Percentiles rank a stretch among this genome's conserved stretches.
Evolutionary conservation across 2,888 invertebrate genomes (phyloP).

Genomic region (Cybosia mesomella): DNA sequence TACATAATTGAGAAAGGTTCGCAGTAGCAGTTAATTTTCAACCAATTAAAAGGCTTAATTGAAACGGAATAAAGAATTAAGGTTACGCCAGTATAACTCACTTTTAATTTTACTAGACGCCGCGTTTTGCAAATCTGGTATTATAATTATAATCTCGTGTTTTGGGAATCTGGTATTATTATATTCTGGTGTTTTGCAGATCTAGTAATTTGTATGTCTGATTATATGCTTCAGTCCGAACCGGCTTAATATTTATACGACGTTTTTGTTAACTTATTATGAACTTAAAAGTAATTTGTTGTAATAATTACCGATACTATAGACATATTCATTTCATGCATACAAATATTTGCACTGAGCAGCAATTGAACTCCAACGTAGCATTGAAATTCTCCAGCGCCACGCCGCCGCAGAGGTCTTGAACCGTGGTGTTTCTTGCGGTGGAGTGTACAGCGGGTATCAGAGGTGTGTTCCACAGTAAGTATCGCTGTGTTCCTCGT

Average conservation of each 20-base stretch:
- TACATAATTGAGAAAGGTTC: not conserved
- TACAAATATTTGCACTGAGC: too few species aligned
- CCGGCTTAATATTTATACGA: not conserved
- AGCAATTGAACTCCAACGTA: too few species aligned
- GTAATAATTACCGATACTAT: too few species aligned
- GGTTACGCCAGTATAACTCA: not conserved
- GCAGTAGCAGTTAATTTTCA: constrained; percentile 5
- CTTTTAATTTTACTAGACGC: not conserved
- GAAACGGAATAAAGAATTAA: not conserved
- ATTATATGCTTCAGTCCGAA: not conserved
- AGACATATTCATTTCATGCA: too few species aligned
- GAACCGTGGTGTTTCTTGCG: too few species aligned
- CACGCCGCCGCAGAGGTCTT: too few species aligned
- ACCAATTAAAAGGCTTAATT: constrained; percentile 5
- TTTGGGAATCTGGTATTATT: not conserved
- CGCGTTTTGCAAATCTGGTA: not conserved
- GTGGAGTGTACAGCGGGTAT: too few species aligned
- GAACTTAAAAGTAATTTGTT: too few species aligned
- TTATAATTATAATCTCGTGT: not conserved
- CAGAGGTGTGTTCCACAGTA: not conserved
- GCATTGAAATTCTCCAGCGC: too few species aligned
- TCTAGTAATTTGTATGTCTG: too few species aligned
- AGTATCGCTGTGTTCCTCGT: not conserved
- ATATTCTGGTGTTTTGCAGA: not conserved
- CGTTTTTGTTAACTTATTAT: too few species aligned